Evolutionary conservation across 2,797 vertebrate species (phyloP), one percentile per base, ranked within the genome.

Genomic region (Sphenodon punctatus): DNA sequence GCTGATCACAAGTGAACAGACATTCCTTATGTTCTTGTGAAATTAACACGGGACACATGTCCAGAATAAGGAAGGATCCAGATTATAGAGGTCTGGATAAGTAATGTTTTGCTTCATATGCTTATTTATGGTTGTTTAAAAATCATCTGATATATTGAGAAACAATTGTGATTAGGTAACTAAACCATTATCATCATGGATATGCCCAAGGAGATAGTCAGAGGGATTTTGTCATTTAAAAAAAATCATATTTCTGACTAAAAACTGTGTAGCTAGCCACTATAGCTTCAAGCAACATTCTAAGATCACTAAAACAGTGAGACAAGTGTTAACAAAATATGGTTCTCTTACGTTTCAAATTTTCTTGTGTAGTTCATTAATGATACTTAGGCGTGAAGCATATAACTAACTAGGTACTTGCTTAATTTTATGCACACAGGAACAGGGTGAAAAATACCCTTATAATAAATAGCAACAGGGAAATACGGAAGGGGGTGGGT

Each of bases 121-220:
- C 5, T 4, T 32, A 8, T 17, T 17, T 23, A 23, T 22, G 22
- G 20, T 41, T 6, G 13, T 14, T 41, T 27, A 3, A 34, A 38
- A 25, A 36, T 23, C 10, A n/a, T 34, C 22, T 4, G 32, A 36
- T 34, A 20, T 58, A 58, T 30, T 53, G 19, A 55, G 17, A 6
- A 34, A 4, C 2, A 1, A 1, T 3, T 14, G 1, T 8, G 2
- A 3, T 42, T 3, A 14, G 23, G 36, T 34, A 27, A 14, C 0
- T 1, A 17, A 9, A 66, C 16, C 32, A 14, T 10, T 4, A 39
- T 7, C 27, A 36, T 48, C 13, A 3, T 6, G 1, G 6, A 4
- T 8, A 1, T 1, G 1, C 8, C 1, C 19, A 6, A 0, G 3
- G 38, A 3, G 3, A 2, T 20, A 3, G 2, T 0, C 16, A 4